Conservation (phyloP, 2,797 vertebrate species). For the Sebastes taczanowskii region DNA sequence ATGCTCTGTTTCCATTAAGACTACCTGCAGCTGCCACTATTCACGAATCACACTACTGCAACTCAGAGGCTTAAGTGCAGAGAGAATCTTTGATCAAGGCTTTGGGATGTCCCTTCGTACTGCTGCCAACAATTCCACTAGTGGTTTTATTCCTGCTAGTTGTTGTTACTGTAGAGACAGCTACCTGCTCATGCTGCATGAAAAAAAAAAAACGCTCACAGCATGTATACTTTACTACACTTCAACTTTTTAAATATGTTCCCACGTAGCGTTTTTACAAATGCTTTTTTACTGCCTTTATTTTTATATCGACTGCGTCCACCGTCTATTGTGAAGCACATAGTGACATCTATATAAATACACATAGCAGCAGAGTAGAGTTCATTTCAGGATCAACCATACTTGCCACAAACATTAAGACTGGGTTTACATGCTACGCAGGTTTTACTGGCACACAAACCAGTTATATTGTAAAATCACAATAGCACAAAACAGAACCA, state of each 20-base stretch:
- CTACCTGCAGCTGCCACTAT: slow-evolving; percentile 18
- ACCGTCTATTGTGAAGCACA: neutral
- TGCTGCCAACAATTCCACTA: neutral
- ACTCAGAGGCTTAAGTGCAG: neutral
- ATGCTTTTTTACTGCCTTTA: neutral
- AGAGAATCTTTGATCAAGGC: neutral
- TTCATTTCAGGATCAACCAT: neutral
- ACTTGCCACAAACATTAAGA: neutral
- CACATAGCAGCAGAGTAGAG: neutral
- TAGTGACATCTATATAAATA: neutral
- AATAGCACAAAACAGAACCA: neutral
- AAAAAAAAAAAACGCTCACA: neutral
- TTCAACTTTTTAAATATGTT: no score
- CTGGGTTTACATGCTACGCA: neutral
- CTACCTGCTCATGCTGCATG: neutral
- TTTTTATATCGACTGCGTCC: neutral
- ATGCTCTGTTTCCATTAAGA: slow-evolving; percentile 2
- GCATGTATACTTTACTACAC: neutral
- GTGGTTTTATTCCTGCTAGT: neutral
- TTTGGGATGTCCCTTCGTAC: neutral
- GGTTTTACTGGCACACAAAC: neutral
- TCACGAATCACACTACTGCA: neutral
- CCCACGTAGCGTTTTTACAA: neutral
- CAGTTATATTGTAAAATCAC: neutral
- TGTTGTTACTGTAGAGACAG: neutral